Conservation (phyloP, 2,113 vertebrate species). For the Collichthys lucidus region DNA sequence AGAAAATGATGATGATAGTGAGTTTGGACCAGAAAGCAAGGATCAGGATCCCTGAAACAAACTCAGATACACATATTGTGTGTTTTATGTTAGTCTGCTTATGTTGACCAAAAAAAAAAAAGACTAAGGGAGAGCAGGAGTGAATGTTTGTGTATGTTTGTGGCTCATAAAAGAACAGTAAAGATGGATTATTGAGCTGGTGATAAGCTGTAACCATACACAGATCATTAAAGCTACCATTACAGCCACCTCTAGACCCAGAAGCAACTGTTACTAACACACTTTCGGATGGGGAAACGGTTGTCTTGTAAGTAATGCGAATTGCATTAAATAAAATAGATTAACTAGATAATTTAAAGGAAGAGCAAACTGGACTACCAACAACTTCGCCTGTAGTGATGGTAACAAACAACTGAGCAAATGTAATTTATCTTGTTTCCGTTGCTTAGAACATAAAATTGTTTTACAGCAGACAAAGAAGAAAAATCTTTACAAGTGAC, state of each 20-base stretch:
- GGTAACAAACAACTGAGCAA: not conserved
- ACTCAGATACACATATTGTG: not conserved
- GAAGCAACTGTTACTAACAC: not conserved
- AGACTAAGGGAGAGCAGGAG: not conserved
- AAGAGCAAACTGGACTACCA: not conserved
- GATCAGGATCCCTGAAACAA: not conserved
- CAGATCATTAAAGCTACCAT: conserved; percentile 42
- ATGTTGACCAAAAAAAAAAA: conserved; percentile 2
- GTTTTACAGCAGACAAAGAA: conserved; percentile 3
- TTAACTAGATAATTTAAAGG: not conserved
- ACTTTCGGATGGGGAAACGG: not conserved
- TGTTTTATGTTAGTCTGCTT: not conserved
- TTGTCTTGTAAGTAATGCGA: not conserved
- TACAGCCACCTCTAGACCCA: conserved; percentile 19
- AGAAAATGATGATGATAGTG: not conserved
- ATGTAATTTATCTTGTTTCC: conserved; percentile 11
- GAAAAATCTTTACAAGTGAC: conserved; percentile 4
- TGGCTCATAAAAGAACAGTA: conserved; percentile 59
- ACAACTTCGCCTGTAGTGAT: not conserved
- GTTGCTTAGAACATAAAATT: not conserved
- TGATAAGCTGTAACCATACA: conserved; percentile 58
- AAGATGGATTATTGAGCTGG: conserved; percentile 63
- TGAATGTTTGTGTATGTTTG: conserved; percentile 24
- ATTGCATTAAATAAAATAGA: not conserved
- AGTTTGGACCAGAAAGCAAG: not conserved